Base-by-base conservation (phyloP, 2,888 invertebrate genomes). In the Lithophane leautieri region DNA sequence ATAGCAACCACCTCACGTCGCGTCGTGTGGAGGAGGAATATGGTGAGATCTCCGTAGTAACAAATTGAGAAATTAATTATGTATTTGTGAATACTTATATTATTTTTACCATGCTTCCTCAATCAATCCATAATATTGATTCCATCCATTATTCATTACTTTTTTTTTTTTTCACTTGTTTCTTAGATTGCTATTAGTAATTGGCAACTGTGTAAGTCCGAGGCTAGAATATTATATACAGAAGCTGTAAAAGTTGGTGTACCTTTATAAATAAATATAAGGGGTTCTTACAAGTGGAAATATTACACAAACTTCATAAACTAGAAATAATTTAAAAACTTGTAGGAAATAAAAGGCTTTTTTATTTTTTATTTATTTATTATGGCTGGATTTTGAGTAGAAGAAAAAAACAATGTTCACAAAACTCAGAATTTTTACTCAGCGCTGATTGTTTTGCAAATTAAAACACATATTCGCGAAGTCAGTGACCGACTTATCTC, bases 401-500 rank as follows among this genome's bases (percentile, higher is more conserved):
- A 34, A 19, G 9, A 19, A 50, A 22, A 54, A 68, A 70, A 40
- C 19, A 25, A 50, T 25, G 19, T 62, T 42, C 19, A 9, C 25
- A 61, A 61, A 68, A 61, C 19, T 19, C 25, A 6, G 25, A 25
- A 19, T 42, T 42, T 34, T 28, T 28, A 16, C 28, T 16, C 9
- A 34, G n/a, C 1, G 4, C 19, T 19, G n/a, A 40, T 40, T 69
- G 19, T 50, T 70, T 40, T 50, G 19, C 40, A 25, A 40, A 70
- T 50, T 71, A 50, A 50, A 70, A 71, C 70, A 16, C 16, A 40
- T 70, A 70, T 66, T 60, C 42, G 19, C 22, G 25, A 72, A 73
- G 73, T 50, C 76, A 44, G 22, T 44, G 72, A 74, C 70, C 50
- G 50, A 25, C n/a, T 73, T 65, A 85, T 70, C 79, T 61, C 22